Evolutionary conservation across 2,797 vertebrate genomes (phyloP).

Genomic region (Labeo calbasu): DNA sequence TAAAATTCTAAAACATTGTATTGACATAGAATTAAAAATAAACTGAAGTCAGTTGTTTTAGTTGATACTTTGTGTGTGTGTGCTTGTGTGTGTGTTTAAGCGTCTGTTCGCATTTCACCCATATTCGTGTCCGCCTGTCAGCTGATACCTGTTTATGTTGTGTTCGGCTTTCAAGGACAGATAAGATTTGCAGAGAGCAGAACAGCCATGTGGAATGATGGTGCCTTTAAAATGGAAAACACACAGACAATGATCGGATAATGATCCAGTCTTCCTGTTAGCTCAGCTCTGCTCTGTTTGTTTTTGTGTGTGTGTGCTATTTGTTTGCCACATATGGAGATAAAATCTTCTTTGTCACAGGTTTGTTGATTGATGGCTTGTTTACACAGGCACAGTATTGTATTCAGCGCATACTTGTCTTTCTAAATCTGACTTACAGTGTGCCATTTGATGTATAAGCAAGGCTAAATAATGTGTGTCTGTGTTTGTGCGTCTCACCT

Average conservation of each 20-base stretch:
- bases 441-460: not conserved
- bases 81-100: not conserved
- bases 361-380: slow-evolving; percentile 22
- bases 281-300: slow-evolving; percentile 41
- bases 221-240: slow-evolving; percentile 54
- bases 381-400: slow-evolving; percentile 22
- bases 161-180: slow-evolving; percentile 24
- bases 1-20: not conserved
- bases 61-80: not conserved
- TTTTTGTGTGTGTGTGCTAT: not conserved
- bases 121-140: slow-evolving; percentile 38
- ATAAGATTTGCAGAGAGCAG: slow-evolving; percentile 17
- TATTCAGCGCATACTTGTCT: not conserved
- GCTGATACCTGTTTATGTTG: slow-evolving; percentile 18
- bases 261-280: slow-evolving; percentile 61
- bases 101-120: not conserved
- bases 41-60: not conserved
- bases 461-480: not conserved
- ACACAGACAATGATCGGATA: slow-evolving; percentile 64
- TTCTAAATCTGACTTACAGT: not conserved
- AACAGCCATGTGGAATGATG: slow-evolving; percentile 15
- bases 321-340: not conserved
- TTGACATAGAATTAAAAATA: not conserved
- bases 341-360: slow-evolving; percentile 26
- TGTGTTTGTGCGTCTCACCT: not conserved